phyloP scores from a whole-genome alignment of 2,113 vertebrate genomes.

The Aegotheles bennettii region DNA sequence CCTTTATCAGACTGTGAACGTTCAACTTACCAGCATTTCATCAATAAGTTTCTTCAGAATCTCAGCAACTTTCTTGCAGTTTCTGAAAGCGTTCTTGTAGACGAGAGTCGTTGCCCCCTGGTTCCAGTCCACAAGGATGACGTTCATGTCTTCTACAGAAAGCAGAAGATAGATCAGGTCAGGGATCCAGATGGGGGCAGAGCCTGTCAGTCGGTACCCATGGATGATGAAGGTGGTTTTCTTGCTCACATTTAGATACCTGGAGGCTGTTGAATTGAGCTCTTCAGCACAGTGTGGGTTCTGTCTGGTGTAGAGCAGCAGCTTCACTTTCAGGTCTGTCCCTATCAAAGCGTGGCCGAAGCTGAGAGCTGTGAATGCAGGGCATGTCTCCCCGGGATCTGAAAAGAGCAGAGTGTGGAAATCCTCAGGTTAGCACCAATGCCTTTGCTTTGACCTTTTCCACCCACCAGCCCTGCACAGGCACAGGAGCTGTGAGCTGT shows the following conservation, averaged over 20 bases:
- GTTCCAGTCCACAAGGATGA: slow-evolving; percentile 93
- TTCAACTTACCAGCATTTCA: slow-evolving; percentile 80
- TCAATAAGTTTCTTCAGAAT: slow-evolving; percentile 83
- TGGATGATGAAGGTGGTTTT: slow-evolving; percentile 87
- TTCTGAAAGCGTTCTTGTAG: slow-evolving; percentile 78
- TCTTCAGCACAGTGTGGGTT: slow-evolving; percentile 78
- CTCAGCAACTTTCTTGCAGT: slow-evolving; percentile 78
- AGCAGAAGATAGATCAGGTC: slow-evolving; percentile 77
- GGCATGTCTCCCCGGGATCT: slow-evolving; percentile 76
- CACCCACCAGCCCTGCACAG: background rate
- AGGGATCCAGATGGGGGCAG: slow-evolving; percentile 82
- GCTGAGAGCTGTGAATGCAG: slow-evolving; percentile 82
- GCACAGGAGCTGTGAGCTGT: background rate
- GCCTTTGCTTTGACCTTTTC: background rate
- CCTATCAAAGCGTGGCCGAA: slow-evolving; percentile 81
- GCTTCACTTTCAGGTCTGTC: slow-evolving; percentile 80
- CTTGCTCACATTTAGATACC: slow-evolving; percentile 74
- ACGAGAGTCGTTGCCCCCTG: slow-evolving; percentile 86
- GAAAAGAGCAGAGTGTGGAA: background rate
- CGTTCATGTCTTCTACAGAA: slow-evolving; percentile 79
- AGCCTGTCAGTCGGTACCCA: slow-evolving; percentile 87
- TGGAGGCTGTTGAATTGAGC: slow-evolving; percentile 63
- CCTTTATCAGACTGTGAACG: fast-evolving
- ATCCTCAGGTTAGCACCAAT: background rate
- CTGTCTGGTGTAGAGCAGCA: slow-evolving; percentile 84